Conservation (phyloP, 2,888 invertebrate species). For the Bembecia ichneumoniformis region DNA sequence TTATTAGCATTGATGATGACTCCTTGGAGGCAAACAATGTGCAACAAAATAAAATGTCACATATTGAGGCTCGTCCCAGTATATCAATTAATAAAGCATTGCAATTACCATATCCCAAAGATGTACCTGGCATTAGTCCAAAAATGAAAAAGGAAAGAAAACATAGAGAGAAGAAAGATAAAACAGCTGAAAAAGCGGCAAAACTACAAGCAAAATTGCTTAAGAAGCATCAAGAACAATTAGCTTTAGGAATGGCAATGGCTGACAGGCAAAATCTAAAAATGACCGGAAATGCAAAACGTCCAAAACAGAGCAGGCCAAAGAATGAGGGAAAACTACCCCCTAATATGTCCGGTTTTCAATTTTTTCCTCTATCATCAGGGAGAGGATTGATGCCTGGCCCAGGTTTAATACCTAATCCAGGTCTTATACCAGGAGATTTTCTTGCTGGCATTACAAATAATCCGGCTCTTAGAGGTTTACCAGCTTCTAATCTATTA, state of each 20-base stretch:
- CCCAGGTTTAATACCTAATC: constrained; percentile 57
- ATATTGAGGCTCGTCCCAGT: constrained; percentile 38
- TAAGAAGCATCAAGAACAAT: constrained; percentile 60
- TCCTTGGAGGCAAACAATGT: constrained; percentile 46
- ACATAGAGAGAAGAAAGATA: constrained; percentile 67
- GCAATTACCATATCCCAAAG: constrained; percentile 63
- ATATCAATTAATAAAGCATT: constrained; percentile 59
- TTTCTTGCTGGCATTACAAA: constrained; percentile 55
- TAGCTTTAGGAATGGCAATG: constrained; percentile 54
- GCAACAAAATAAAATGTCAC: constrained; percentile 26
- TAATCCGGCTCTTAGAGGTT: constrained; percentile 59
- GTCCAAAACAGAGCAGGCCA: constrained; percentile 50
- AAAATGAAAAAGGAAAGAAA: constrained; percentile 74
- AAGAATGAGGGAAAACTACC: constrained; percentile 55
- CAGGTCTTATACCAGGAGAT: constrained; percentile 64
- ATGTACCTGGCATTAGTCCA: constrained; percentile 68
- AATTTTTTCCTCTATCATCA: constrained; percentile 58
- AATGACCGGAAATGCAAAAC: constrained; percentile 33
- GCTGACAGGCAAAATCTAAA: constrained; percentile 51
- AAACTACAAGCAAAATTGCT: constrained; percentile 59
- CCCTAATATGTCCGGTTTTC: constrained; percentile 56
- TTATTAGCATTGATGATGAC: constrained; percentile 65
- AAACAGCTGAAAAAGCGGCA: constrained; percentile 32
- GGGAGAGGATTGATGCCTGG: constrained; percentile 72
- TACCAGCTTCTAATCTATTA: constrained; percentile 50